phyloP scores from a whole-genome alignment of 1,140 invertebrate species.

The Conus betulinus region DNA sequence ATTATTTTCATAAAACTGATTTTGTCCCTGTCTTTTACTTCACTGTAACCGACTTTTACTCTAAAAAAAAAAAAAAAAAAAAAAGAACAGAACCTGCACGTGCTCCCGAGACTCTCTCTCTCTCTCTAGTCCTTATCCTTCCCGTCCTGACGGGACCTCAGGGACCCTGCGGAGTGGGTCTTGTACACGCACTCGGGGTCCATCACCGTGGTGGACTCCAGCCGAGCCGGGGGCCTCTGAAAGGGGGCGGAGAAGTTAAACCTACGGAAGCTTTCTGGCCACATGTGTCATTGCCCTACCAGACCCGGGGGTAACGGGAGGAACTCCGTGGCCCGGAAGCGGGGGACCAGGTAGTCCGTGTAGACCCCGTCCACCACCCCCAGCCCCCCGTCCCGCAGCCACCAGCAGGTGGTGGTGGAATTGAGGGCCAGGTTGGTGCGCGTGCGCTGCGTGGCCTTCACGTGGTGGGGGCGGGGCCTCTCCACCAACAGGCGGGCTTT shows the following conservation, averaged over 20 bases:
- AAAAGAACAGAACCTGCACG: neutral
- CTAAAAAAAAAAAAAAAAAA: neutral
- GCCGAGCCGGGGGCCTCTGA: neutral
- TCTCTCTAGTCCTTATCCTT: neutral
- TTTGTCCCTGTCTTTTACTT: neutral
- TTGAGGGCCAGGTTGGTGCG: conserved; percentile 29
- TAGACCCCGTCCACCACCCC: conserved; percentile 34
- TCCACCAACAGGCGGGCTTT: conserved; percentile 31
- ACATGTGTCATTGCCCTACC: conserved; percentile 19
- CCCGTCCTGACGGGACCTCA: neutral
- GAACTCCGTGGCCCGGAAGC: conserved; percentile 14
- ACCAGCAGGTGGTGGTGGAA: conserved; percentile 30
- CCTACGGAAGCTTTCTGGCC: conserved; percentile 35
- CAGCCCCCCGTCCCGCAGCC: conserved; percentile 24
- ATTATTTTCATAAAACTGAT: neutral
- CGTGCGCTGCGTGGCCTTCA: conserved; percentile 26
- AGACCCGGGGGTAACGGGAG: conserved; percentile 1
- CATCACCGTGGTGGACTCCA: neutral
- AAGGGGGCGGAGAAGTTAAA: neutral
- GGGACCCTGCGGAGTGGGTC: conserved; percentile 17
- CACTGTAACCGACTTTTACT: neutral
- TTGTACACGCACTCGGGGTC: conserved; percentile 9
- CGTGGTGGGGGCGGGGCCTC: conserved; percentile 2
- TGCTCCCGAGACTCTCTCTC: neutral
- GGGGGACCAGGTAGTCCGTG: conserved; percentile 31